phyloP scores from a whole-genome alignment of 92 coral and sea anemone genomes.

The Metridium senile region DNA sequence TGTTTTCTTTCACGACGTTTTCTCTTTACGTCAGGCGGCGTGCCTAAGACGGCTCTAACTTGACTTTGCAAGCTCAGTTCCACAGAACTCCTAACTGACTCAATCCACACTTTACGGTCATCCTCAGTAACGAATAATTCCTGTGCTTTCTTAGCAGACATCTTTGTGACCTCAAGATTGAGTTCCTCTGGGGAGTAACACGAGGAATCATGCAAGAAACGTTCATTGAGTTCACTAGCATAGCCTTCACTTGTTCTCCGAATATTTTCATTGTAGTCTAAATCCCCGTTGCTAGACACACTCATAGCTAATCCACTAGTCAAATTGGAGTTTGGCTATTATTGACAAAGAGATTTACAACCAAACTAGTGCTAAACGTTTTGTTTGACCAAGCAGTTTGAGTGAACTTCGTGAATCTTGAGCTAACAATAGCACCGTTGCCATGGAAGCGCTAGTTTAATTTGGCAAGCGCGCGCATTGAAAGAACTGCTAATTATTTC shows the following conservation, averaged over 20 bases:
- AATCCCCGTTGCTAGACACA: constrained; percentile 20
- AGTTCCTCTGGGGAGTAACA: constrained; percentile 38
- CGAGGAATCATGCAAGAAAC: constrained; percentile 17
- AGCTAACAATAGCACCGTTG: constrained; percentile 14
- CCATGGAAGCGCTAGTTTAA: neutral
- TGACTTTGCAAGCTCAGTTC: constrained; percentile 83
- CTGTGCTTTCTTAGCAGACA: constrained; percentile 88
- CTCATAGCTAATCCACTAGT: constrained; percentile 17
- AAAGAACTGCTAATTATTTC: neutral
- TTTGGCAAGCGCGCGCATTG: constrained; percentile 14
- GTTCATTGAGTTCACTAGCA: constrained; percentile 21
- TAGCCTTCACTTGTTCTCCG: constrained; percentile 17
- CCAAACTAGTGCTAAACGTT: neutral
- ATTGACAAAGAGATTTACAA: constrained; percentile 42
- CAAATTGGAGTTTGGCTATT: constrained; percentile 19
- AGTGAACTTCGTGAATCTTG: neutral
- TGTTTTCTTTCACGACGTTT: constrained; percentile 60
- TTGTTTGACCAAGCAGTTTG: constrained; percentile 5
- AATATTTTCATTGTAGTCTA: constrained; percentile 37
- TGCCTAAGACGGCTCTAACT: constrained; percentile 84
- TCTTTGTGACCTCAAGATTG: constrained; percentile 48
- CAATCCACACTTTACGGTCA: constrained; percentile 77
- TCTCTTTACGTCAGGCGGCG: constrained; percentile 82
- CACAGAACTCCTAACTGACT: constrained; percentile 79
- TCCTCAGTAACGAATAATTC: constrained; percentile 74